phyloP scores from a whole-genome alignment of 2,113 vertebrate species.

The Dendropsophus ebraccatus region DNA sequence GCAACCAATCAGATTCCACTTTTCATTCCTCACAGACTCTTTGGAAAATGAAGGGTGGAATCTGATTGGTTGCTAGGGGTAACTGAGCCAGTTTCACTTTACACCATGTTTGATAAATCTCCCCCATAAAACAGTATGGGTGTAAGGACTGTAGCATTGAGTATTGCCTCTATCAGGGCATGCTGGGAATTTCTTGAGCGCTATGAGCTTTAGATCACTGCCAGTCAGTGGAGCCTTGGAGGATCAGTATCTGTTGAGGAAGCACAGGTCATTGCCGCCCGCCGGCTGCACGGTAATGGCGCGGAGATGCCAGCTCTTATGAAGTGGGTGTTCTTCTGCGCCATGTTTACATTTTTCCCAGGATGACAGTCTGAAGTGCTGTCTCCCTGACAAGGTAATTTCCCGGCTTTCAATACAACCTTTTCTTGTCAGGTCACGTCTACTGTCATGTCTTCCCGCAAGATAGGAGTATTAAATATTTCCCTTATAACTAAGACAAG shows the following conservation, averaged over 20 bases:
- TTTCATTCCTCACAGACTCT: no score
- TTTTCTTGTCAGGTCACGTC: constrained; percentile 8
- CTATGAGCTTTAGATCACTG: neutral
- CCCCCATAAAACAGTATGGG: no score
- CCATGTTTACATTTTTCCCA: constrained; percentile 3
- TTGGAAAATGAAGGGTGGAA: no score
- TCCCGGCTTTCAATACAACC: constrained; percentile 3
- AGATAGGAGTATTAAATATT: neutral
- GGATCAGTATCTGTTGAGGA: neutral
- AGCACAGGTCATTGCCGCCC: neutral
- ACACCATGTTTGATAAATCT: no score
- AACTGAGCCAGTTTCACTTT: no score
- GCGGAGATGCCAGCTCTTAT: neutral
- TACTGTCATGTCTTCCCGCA: neutral
- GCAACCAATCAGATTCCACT: no score
- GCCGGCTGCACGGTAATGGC: neutral
- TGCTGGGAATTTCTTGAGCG: neutral
- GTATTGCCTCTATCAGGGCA: neutral
- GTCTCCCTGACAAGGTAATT: constrained; percentile 22
- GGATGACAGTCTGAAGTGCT: constrained; percentile 7
- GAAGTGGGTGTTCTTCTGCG: neutral
- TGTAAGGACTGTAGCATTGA: no score
- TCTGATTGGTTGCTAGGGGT: no score
- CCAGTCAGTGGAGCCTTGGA: neutral
- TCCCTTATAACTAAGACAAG: neutral